phyloP scores from a whole-genome alignment of 2,113 vertebrate species.

The Melanerpes formicivorus region DNA sequence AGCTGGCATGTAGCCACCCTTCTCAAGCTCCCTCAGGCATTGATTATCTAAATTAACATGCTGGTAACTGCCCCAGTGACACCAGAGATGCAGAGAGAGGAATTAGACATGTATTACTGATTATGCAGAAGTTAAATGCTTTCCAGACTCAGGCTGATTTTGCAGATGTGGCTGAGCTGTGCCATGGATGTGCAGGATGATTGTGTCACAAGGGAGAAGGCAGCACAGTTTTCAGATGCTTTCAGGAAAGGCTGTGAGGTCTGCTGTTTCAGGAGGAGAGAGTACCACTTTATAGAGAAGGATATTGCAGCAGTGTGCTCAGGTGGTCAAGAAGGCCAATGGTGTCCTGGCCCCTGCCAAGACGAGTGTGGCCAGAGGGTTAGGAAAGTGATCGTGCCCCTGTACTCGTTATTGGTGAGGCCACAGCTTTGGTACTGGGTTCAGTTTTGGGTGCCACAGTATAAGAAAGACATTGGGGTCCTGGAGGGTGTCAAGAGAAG shows the following conservation, averaged over 20 bases:
- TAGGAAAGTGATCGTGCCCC: no score
- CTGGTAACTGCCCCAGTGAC: background rate
- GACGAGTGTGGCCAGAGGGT: no score
- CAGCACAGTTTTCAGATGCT: background rate
- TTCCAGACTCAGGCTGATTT: background rate
- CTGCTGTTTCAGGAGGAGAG: background rate
- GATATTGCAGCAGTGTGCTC: background rate
- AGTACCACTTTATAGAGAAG: rapidly evolving
- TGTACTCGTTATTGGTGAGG: no score
- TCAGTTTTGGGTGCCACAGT: no score
- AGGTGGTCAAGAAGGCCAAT: no score
- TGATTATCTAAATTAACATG: background rate
- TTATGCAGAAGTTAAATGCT: background rate
- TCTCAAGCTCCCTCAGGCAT: background rate
- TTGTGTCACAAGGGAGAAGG: background rate
- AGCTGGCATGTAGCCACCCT: background rate
- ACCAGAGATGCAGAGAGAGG: background rate
- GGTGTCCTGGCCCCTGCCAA: no score
- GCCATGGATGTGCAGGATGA: background rate
- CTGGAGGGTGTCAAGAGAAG: no score
- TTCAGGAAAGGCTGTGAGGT: background rate
- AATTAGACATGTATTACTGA: rapidly evolving
- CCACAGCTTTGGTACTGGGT: no score
- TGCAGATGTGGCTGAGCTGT: background rate
- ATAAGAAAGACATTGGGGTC: no score